A percentile compares a stretch with the other conserved stretches of the same genome.
These are phyloP conservation scores for Zosterops pallidus DNA, from an alignment of 2,113 vertebrate species.

Conservation along the genomic window DNA sequence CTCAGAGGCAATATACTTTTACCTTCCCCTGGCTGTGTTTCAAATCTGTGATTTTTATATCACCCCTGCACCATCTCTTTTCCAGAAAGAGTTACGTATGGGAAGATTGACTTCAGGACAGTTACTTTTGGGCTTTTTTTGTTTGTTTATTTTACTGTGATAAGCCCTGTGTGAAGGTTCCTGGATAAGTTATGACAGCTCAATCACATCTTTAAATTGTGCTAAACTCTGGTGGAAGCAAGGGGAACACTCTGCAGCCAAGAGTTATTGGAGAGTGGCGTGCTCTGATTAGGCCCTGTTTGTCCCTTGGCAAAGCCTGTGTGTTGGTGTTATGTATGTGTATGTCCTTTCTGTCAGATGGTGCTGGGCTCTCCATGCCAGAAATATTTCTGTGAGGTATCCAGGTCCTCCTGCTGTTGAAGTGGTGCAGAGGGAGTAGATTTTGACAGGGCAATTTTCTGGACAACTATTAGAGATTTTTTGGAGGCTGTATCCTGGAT, in stretches of 20 bases:
- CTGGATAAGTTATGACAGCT: background rate
- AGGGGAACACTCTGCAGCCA: background rate
- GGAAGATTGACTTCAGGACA: background rate
- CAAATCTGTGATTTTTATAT: background rate
- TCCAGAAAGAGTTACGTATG: accelerated
- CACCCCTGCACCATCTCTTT: accelerated
- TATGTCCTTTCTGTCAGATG: background rate
- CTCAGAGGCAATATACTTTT: background rate
- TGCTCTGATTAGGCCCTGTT: background rate
- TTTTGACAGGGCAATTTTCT: background rate
- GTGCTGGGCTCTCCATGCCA: background rate
- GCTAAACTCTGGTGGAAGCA: background rate
- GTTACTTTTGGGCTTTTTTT: background rate
- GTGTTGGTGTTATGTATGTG: background rate
- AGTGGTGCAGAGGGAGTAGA: background rate
- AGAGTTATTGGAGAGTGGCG: background rate
- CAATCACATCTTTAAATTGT: background rate
- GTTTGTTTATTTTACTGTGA: background rate
- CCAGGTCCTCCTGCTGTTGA: background rate
- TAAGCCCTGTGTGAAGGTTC: background rate
- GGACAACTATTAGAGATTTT: background rate
- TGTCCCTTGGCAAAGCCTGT: background rate
- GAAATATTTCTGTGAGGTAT: background rate
- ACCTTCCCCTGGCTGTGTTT: background rate
- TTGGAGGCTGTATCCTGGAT: background rate